phyloP scores from a whole-genome alignment of 2,113 vertebrate genomes.

The Pao palembangensis region DNA sequence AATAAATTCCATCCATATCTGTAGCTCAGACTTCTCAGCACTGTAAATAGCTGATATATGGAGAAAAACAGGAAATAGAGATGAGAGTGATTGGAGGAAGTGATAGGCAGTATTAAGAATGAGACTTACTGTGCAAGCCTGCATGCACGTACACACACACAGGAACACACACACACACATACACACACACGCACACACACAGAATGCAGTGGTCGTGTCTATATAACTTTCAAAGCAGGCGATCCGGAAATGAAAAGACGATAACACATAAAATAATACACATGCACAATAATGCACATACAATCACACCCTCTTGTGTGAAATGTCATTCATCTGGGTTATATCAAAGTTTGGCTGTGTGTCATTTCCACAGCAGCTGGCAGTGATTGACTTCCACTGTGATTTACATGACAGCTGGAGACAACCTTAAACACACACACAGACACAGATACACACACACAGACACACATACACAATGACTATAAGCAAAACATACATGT shows the following conservation, averaged over 20 bases:
- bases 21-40: conserved; percentile 27
- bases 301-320: conserved; percentile 28
- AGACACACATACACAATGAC: no score
- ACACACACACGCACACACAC: conserved; percentile 14
- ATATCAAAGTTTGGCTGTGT: conserved; percentile 55
- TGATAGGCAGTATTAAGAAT: conserved; percentile 37
- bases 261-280: conserved; percentile 50
- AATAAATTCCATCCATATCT: conserved; percentile 30
- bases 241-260: conserved; percentile 60
- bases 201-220: conserved; percentile 19
- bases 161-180: conserved; percentile 2
- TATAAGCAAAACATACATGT: no score
- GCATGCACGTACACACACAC: not conserved
- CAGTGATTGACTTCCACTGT: conserved; percentile 49
- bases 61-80: conserved; percentile 59
- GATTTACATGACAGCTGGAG: conserved; percentile 46
- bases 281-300: conserved; percentile 28
- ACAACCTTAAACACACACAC: conserved; percentile 10
- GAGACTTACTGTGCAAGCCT: conserved; percentile 32
- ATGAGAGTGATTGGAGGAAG: conserved; percentile 46
- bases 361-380: conserved; percentile 37
- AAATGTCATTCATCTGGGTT: conserved; percentile 56
- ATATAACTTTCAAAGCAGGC: conserved; percentile 55
- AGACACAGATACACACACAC: conserved; percentile 1
- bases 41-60: conserved; percentile 54